phyloP scores from a whole-genome alignment of 2,113 vertebrate species.

The Strigops habroptila region DNA sequence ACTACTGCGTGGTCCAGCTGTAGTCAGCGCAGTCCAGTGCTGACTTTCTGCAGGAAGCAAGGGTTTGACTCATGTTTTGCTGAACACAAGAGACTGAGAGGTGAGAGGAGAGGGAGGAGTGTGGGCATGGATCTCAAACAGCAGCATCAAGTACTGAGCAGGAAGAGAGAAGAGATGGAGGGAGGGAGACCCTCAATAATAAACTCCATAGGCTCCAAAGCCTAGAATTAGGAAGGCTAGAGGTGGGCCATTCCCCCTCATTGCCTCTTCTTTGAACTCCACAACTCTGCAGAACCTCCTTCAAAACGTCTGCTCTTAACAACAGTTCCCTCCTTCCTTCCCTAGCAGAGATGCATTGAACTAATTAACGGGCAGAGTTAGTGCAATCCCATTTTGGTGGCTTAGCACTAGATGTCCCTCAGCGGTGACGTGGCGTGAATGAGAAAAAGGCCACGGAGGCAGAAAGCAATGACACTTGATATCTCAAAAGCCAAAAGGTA shows the following conservation, averaged over 20 bases:
- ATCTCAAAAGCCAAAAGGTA: not conserved
- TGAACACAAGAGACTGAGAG: not conserved
- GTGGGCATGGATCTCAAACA: not conserved
- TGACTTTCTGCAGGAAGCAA: not conserved
- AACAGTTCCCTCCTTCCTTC: conserved; percentile 1
- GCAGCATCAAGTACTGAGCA: not conserved
- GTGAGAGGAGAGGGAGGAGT: not conserved
- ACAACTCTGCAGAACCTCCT: not conserved
- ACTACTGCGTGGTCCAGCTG: not conserved
- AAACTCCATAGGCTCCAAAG: not conserved
- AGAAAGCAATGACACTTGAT: not conserved
- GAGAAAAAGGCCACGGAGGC: not conserved
- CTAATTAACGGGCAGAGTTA: conserved; percentile 48
- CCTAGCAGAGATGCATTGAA: not conserved
- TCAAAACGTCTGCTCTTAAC: conserved; percentile 1
- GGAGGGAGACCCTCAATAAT: not conserved
- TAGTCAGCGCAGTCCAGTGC: accelerated
- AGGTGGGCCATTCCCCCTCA: not conserved
- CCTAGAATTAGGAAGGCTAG: not conserved
- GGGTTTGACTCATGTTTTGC: not conserved
- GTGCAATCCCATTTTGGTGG: conserved; percentile 49
- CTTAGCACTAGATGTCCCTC: conserved; percentile 37
- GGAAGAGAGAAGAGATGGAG: not conserved
- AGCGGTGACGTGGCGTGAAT: not conserved
- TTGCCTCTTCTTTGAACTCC: not conserved